phyloP scores from a whole-genome alignment of 2,888 invertebrate species.

The Polydrusus pterygomalis region DNA sequence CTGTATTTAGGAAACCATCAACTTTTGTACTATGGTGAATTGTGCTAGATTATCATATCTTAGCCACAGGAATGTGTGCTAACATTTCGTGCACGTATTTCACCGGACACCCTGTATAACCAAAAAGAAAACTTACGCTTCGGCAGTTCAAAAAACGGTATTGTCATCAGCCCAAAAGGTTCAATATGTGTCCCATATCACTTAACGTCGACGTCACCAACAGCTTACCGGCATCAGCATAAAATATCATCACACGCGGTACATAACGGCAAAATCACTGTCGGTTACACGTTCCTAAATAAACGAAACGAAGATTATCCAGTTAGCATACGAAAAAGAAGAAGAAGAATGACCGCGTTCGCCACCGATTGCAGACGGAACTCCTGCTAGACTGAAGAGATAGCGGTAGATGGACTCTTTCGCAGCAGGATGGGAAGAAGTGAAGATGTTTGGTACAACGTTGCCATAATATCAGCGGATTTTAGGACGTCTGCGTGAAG shows the following conservation, averaged over 20 bases:
- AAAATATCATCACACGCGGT: conserved; percentile 53
- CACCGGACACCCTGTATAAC: no score
- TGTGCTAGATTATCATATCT: no score
- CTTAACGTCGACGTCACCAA: conserved; percentile 51
- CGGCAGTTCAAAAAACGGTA: conserved; percentile 49
- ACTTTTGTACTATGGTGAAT: no score
- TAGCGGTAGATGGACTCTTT: conserved; percentile 56
- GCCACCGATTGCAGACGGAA: conserved; percentile 42
- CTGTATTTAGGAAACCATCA: no score
- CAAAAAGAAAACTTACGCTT: conserved; percentile 47
- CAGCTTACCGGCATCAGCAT: conserved; percentile 51
- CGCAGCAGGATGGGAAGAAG: conserved; percentile 49
- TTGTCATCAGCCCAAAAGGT: conserved; percentile 52
- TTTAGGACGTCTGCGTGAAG: background rate
- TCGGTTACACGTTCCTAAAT: conserved; percentile 40
- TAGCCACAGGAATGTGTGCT: no score
- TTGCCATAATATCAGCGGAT: conserved; percentile 35
- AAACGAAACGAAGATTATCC: conserved; percentile 43
- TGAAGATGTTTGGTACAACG: conserved; percentile 51
- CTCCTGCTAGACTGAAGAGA: conserved; percentile 55
- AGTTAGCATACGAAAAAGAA: conserved; percentile 35
- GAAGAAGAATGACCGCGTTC: conserved; percentile 28
- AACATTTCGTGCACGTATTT: no score
- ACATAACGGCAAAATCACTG: conserved; percentile 51
- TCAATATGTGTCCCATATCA: conserved; percentile 50